Base-by-base conservation (phyloP, 1,140 invertebrate species). In the Berghia stephanieae region DNA sequence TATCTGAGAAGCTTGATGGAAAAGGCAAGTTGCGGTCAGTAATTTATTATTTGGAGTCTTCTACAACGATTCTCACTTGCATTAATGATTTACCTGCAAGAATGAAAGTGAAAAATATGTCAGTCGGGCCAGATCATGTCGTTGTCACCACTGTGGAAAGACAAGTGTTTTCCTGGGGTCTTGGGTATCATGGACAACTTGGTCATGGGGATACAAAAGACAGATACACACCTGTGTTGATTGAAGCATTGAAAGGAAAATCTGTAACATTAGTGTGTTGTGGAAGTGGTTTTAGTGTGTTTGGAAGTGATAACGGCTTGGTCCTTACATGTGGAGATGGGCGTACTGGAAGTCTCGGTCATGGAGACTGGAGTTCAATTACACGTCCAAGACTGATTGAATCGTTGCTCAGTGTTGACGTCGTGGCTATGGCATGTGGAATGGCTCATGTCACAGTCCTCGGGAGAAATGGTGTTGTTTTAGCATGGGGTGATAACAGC, bases 291-390 rank as follows among this genome's bases (percentile, higher is more conserved):
- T 92, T 92, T 80, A 91, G 92, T 82, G 86, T 94, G 31, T 93
- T 95, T 85, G 90, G 93, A 21, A 93, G 92, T 76, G 92, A 94
- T 80, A 92, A 92, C 77, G 94, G 94, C 21, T 92, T 94, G 44
- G 87, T 94, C 0, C 90, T 94, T 84, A 93, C 92, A 55, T 94
- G 93, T 88, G 94, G 94, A 0, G 92, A 93, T 88, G 93, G 93
- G 34, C 87, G 90, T 3, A 89, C 89, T 76, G 92, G 93, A 46
- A 93, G 92, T 81, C 86, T 94, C 6, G 94, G 94, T n/a, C 93
- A 94, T 86, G 92, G 92, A 0, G 92, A 94, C 79, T 92, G 91
- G 87, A 90, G 90, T 42, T 90, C 90, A 84, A 88, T 88, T 43
- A 86, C 91, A 24, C 91, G 88, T 82, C 94, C 94, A 27, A 92